These are phyloP conservation scores for Hystrix brachyura DNA, from an alignment of 2,113 vertebrate species.

Conservation along the genomic window DNA sequence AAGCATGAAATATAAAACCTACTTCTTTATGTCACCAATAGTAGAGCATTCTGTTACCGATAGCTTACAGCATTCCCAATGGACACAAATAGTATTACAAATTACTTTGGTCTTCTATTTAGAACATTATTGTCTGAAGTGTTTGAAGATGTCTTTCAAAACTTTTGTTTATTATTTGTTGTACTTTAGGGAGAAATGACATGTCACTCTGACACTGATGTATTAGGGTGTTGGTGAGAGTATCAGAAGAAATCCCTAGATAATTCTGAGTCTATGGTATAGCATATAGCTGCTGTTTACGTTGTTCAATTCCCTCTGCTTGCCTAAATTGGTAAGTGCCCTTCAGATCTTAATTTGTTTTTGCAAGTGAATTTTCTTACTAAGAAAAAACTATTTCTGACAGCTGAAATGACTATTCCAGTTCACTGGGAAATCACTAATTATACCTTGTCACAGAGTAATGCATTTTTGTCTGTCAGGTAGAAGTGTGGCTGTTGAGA, in stretches of 20 bases:
- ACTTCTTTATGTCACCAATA: not conserved
- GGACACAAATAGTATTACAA: conserved; percentile 9
- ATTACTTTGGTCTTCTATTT: conserved; percentile 40
- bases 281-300: not conserved
- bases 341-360: conserved; percentile 72
- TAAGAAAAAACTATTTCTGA: conserved; percentile 68
- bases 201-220: not conserved
- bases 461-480: conserved; percentile 72
- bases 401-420: conserved; percentile 74
- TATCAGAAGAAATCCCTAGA: conserved; percentile 26
- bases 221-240: not conserved
- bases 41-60: not conserved
- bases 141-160: conserved; percentile 41
- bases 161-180: conserved; percentile 12
- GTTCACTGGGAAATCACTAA: conserved; percentile 78
- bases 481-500: conserved; percentile 68
- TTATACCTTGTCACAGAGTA: conserved; percentile 74
- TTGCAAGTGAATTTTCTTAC: conserved; percentile 70
- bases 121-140: not conserved
- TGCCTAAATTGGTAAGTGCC: not conserved
- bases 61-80: not conserved
- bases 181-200: not conserved
- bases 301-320: not conserved
- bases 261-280: not conserved
- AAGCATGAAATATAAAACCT: not conserved